Conservation (phyloP, 2,113 vertebrate species). For the Eidolon helvum region DNA sequence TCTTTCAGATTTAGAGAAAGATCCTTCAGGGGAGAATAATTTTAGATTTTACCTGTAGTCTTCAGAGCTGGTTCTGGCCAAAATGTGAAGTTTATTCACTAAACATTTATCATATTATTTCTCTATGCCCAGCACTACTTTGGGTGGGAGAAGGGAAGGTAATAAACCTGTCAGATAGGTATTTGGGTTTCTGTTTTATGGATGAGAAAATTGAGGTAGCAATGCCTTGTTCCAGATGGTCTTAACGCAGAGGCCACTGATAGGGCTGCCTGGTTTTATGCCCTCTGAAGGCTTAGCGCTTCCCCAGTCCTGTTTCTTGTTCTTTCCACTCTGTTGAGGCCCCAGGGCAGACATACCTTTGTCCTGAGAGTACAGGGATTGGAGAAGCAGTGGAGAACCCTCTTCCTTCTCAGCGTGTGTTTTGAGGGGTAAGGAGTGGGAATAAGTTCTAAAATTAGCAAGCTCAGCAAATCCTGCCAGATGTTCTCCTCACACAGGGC, state of each 20-base stretch:
- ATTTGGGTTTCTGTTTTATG: not conserved
- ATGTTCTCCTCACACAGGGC: fast-evolving
- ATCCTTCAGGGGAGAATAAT: not conserved
- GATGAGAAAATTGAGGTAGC: not conserved
- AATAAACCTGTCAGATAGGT: not conserved
- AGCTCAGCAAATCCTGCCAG: not conserved
- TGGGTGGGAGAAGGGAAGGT: not conserved
- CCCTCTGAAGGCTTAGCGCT: not conserved
- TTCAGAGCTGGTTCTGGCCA: not conserved
- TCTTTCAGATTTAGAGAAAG: not conserved
- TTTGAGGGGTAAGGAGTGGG: not conserved
- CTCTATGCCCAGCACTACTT: not conserved
- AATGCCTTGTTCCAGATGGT: not conserved
- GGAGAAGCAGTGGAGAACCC: fast-evolving
- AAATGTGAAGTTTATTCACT: not conserved
- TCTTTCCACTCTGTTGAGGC: not conserved
- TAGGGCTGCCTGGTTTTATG: not conserved
- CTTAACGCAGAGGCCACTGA: not conserved
- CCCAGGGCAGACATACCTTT: not conserved
- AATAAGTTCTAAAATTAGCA: not conserved
- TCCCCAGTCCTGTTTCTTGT: not conserved
- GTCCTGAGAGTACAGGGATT: not conserved
- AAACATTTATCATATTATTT: not conserved
- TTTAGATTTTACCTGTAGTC: not conserved
- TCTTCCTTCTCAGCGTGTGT: not conserved